Evolutionary conservation across 2,113 vertebrate species (phyloP), one percentile per base, ranked within the genome.

Genomic region (Sprattus sprattus): DNA sequence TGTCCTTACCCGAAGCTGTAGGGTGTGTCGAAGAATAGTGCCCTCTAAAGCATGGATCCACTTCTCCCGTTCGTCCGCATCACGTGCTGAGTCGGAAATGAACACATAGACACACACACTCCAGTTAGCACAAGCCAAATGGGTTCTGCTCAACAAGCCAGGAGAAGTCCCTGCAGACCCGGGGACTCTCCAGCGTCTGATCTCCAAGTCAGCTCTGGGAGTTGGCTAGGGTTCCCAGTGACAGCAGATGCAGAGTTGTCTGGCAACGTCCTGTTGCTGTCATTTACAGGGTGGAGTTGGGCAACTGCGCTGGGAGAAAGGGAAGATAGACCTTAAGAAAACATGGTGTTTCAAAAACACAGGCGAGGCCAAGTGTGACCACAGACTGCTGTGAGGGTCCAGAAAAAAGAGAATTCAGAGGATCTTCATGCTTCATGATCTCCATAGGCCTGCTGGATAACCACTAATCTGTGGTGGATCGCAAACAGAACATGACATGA

Each of bases 41-140:
- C 99, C 98, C 91, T 99, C 98, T 99, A 99, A 95, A 90, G 98
- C 98, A 57, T 99, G 97, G 92, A 99, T 99, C 98, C 98, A 99
- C 96, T 99, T 99, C 92, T 99, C 98, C 91, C 98, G 95, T 87
- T 99, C 98, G 86, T 99, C 99, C 88, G 98, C 97, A 95, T 99
- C 98, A 92, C 99, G 96, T 89, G 99, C 99, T 99, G 90, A 87
- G 83, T 90, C 83, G 82, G 86, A 13, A 90, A 87, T 50, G 84
- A 90, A 60, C 0, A 93, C 47, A 88, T 87, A 86, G 47, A 90
- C 91, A 89, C 82, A 91, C 89, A 85, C 83, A 85, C 83, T 92
- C 60, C 0, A 78, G 44, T 88, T 92, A 93, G 88, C 88, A 87
- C 90, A 44, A 50, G 25, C 82, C 49, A 54, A 44, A n/a, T 60